phyloP scores from a whole-genome alignment of 2,113 vertebrate species.

The Eublepharis macularius region DNA sequence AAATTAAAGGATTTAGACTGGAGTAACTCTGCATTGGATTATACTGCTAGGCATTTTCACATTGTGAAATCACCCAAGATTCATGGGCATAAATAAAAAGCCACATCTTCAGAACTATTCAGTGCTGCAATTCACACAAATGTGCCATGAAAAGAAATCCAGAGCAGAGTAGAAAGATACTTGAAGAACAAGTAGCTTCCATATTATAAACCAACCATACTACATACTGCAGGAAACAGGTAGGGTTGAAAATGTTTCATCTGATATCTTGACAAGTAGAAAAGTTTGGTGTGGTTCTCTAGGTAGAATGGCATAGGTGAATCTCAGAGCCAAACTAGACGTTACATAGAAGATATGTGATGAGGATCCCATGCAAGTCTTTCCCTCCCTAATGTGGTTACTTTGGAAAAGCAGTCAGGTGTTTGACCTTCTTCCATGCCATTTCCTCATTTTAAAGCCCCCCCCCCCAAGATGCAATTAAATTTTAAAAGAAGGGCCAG shows the following conservation, averaged over 20 bases:
- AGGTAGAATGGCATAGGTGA: neutral
- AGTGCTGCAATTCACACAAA: constrained; percentile 1
- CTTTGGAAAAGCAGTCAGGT: no score
- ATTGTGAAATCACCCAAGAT: fast-evolving
- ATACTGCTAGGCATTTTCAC: neutral
- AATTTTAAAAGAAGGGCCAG: no score
- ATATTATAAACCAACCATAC: neutral
- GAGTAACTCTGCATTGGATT: no score
- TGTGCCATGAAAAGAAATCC: neutral
- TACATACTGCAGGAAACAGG: neutral
- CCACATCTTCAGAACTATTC: neutral
- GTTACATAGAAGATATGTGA: no score
- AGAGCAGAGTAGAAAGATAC: neutral
- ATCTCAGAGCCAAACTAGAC: neutral
- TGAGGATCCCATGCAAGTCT: no score
- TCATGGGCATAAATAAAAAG: neutral
- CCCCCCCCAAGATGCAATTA: no score
- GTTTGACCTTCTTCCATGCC: no score
- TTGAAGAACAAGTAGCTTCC: neutral
- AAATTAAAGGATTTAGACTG: no score
- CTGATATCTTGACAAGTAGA: neutral
- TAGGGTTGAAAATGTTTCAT: neutral
- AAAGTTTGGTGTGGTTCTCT: neutral
- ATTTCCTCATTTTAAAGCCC: no score
- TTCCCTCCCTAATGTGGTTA: no score